phyloP scores from a whole-genome alignment of 2,113 vertebrate species.

The Triplophysa siluroides region DNA sequence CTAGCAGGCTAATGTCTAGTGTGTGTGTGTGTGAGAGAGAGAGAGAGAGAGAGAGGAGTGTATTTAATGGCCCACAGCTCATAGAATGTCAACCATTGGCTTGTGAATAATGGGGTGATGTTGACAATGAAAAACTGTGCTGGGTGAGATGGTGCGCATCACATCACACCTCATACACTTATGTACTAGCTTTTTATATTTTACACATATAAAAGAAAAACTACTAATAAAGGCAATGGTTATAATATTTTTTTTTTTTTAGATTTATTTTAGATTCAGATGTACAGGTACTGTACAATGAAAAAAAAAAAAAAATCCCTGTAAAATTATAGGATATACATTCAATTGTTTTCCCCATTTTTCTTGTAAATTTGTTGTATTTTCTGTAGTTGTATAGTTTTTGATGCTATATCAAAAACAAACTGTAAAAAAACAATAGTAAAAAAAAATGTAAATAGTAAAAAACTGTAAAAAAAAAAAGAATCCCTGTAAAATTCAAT shows the following conservation, averaged over 20 bases:
- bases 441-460: no score
- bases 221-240: neutral
- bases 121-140: conserved; percentile 47
- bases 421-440: no score
- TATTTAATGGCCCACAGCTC: conserved; percentile 52
- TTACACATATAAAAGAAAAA: neutral
- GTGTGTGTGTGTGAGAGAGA: neutral
- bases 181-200: conserved; percentile 5
- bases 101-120: conserved; percentile 55
- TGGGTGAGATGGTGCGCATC: conserved; percentile 38
- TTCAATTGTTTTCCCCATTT: no score
- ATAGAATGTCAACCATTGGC: conserved; percentile 47
- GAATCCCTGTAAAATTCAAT: no score
- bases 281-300: no score
- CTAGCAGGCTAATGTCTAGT: conserved; percentile 48
- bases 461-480: no score
- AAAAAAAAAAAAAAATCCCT: no score
- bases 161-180: conserved; percentile 23
- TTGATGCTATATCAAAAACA: no score
- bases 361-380: no score
- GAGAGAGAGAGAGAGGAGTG: neutral
- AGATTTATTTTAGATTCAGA: neutral
- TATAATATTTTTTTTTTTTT: neutral
- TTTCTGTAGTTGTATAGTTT: no score
- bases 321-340: no score